A percentile compares a stretch with the other conserved stretches of the same genome.
These are phyloP conservation scores for Tenualosa ilisha DNA, from an alignment of 2,797 vertebrate species.

Conservation along the genomic window DNA sequence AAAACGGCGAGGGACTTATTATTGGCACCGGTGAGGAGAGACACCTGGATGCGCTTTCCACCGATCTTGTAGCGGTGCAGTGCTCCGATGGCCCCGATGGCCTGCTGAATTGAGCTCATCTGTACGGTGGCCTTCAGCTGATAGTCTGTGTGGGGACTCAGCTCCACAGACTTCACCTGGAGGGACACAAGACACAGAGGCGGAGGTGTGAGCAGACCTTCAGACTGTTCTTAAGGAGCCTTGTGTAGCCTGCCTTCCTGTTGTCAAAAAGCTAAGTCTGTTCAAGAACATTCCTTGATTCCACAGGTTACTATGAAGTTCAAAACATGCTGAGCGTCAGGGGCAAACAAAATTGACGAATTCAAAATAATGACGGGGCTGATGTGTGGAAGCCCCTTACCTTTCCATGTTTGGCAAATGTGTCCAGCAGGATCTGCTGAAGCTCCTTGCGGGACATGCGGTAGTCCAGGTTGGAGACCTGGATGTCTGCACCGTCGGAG, in stretches of 20 bases:
- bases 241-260: no score
- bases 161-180: slow-evolving; percentile 89
- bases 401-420: slow-evolving; percentile 88
- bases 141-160: slow-evolving; percentile 96
- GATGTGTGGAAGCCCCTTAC: slow-evolving; percentile 62
- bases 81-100: slow-evolving; percentile 85
- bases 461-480: slow-evolving; percentile 94
- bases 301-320: no score
- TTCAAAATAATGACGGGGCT: no score
- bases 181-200: slow-evolving; percentile 24
- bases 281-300: no score
- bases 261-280: no score
- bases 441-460: slow-evolving; percentile 93
- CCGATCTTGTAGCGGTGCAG: slow-evolving; percentile 93
- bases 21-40: slow-evolving; percentile 83
- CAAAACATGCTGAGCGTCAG: no score
- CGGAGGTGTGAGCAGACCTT: no score
- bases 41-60: slow-evolving; percentile 92
- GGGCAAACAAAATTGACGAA: no score
- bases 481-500: slow-evolving; percentile 87
- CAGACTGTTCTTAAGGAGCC: no score
- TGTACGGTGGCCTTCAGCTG: slow-evolving; percentile 90
- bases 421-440: slow-evolving; percentile 84
- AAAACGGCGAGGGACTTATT: slow-evolving; percentile 86
- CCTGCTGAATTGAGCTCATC: slow-evolving; percentile 91